A percentile compares a stretch with the other conserved stretches of the same genome.
Evolutionary conservation across 2,113 vertebrate genomes (phyloP).

Genomic region (Corapipo altera): DNA sequence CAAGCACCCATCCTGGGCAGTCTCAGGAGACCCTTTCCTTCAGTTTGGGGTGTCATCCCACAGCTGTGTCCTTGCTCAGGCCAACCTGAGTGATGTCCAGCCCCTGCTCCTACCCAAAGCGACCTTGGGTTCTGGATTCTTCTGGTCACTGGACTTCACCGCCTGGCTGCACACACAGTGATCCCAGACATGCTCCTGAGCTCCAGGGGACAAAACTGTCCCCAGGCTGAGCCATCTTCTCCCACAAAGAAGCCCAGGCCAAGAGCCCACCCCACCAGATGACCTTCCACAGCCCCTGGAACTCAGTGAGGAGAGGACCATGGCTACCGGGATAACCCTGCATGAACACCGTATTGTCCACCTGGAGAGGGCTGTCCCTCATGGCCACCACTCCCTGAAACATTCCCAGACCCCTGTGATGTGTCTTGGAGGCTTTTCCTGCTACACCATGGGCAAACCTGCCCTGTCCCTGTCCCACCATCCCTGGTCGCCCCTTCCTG

Average conservation of each 20-base stretch:
- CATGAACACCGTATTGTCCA: accelerated
- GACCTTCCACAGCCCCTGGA: not conserved
- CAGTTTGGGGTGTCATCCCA: not conserved
- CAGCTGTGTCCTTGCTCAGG: not conserved
- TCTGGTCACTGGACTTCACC: not conserved
- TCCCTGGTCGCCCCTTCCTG: not conserved
- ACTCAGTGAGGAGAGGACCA: not conserved
- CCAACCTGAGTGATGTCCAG: accelerated
- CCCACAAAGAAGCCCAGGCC: not conserved
- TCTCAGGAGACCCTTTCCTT: not conserved
- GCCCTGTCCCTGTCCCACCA: not conserved
- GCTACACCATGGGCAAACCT: not conserved
- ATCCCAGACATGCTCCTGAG: not conserved
- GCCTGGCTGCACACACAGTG: not conserved
- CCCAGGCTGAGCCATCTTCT: not conserved
- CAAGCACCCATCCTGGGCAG: not conserved
- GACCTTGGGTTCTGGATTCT: accelerated
- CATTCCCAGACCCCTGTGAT: accelerated
- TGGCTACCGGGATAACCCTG: not conserved
- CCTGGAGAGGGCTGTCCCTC: not conserved
- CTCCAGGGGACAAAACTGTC: not conserved
- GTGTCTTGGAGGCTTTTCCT: not conserved
- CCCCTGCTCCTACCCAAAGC: not conserved
- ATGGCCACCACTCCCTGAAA: not conserved
- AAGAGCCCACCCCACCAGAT: not conserved